Evolutionary conservation across 2,113 vertebrate species (phyloP), one percentile per base, ranked within the genome.

Genomic region (Muscicapa adusta): DNA sequence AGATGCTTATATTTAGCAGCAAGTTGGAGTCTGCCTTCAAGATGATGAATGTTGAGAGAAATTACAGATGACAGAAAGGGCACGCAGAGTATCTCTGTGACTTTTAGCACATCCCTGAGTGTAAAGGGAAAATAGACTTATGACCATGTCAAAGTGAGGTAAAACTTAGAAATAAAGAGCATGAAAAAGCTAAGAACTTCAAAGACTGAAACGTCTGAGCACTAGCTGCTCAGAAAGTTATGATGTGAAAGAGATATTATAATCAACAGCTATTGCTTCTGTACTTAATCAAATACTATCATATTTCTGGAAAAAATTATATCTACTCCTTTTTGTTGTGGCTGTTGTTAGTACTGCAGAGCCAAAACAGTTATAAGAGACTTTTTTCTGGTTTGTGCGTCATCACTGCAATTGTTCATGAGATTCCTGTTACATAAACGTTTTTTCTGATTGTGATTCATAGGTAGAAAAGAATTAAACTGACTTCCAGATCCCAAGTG

Each of bases 41-140:
- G 31, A 57, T 94, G 47, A 95, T 86, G 86, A 88, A 81, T 93
- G 81, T 77, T 86, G 63, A 91, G 68, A 94, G 71, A 94, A 94
- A 95, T 95, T 88, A 25, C 19, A 90, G 60, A 38, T 94, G 94
- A 96, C 88, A 92, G 90, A 89, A 95, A 88, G 88, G 94, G 70
- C 71, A 89, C 57, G 28, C 48, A 25, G 43, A 89, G 54, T 78
- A 51, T 79, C 36, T 80, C 43, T 0, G 1, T 92, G 88, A 78
- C 78, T 94, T 73, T 50, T 88, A 74, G 20, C 72, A 89, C 68
- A 79, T 93, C 60, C 72, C 68, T 60, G 60, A 88, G 81, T 48
- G 75, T 74, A 73, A 94, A 94, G 85, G 60, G 58, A 84, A 89
- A 93, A 88, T 38, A 94, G 85, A 85, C 56, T 83, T 85, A 83